Percentiles rank a stretch among this genome's conserved stretches.
These are phyloP conservation scores for Ladona fulva DNA, from an alignment of 1,140 invertebrate species.

Conservation along the genomic window DNA sequence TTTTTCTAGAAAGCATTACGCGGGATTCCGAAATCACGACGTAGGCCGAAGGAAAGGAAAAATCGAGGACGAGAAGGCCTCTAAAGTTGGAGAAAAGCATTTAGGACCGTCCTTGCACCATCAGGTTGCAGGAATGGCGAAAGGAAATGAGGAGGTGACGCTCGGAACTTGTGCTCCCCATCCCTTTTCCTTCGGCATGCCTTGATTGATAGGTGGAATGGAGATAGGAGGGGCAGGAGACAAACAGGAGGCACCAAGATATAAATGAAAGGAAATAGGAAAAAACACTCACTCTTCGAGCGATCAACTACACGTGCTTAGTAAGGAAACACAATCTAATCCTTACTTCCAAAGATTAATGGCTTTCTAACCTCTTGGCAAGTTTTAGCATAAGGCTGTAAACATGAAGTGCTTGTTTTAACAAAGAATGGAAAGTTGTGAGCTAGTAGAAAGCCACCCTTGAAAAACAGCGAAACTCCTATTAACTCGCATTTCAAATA, in stretches of 20 bases:
- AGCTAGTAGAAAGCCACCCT: too few species aligned
- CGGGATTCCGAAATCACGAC: neutral
- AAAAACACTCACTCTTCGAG: too few species aligned
- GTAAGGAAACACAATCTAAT: too few species aligned
- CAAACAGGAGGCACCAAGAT: neutral
- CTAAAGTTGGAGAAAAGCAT: neutral
- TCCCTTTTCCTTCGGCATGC: neutral
- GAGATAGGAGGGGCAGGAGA: neutral
- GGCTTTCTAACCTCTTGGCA: too few species aligned
- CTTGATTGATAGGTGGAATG: neutral
- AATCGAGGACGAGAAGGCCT: neutral
- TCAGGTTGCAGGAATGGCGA: neutral
- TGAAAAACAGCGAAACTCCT: too few species aligned
- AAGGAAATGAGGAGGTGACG: neutral
- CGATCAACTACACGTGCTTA: too few species aligned
- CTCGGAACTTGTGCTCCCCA: neutral
- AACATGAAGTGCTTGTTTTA: too few species aligned
- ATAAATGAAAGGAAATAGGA: neutral
- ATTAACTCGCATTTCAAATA: too few species aligned
- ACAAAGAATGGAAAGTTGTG: too few species aligned
- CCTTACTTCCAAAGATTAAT: too few species aligned
- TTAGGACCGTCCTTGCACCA: conserved; percentile 7
- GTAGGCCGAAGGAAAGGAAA: neutral
- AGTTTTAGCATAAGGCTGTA: too few species aligned
- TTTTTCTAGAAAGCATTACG: too few species aligned